These are phyloP conservation scores for Teleogryllus occipitalis DNA, from an alignment of 1,140 invertebrate genomes.

Conservation along the genomic window DNA sequence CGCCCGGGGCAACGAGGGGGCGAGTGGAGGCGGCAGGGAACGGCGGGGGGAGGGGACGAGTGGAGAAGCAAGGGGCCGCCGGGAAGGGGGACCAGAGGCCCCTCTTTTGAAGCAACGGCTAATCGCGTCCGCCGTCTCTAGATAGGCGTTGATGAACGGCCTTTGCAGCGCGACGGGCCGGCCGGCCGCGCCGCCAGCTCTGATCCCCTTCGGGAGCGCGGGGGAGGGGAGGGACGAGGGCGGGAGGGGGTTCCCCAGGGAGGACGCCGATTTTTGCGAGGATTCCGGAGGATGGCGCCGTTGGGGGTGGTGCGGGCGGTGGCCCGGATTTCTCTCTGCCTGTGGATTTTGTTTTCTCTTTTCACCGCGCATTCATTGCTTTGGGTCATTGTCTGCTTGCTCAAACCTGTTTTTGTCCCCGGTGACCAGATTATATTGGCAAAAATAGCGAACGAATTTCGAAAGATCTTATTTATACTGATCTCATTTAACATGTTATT, in stretches of 20 bases:
- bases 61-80: neutral
- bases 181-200: too few species aligned
- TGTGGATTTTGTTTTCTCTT: neutral
- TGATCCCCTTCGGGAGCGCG: neutral
- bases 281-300: too few species aligned
- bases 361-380: neutral
- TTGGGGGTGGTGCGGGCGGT: too few species aligned
- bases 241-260: neutral
- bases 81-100: neutral
- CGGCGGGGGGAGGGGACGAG: neutral
- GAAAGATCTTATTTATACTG: too few species aligned
- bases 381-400: too few species aligned
- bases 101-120: neutral
- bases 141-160: neutral
- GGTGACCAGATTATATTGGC: too few species aligned
- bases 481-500: too few species aligned
- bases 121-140: neutral
- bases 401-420: too few species aligned
- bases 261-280: neutral
- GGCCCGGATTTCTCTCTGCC: neutral
- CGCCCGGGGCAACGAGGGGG: neutral
- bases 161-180: neutral
- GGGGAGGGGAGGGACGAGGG: neutral
- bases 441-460: too few species aligned
- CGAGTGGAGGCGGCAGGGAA: neutral